phyloP scores from a whole-genome alignment of 2,888 invertebrate genomes.

The Bembecia ichneumoniformis region DNA sequence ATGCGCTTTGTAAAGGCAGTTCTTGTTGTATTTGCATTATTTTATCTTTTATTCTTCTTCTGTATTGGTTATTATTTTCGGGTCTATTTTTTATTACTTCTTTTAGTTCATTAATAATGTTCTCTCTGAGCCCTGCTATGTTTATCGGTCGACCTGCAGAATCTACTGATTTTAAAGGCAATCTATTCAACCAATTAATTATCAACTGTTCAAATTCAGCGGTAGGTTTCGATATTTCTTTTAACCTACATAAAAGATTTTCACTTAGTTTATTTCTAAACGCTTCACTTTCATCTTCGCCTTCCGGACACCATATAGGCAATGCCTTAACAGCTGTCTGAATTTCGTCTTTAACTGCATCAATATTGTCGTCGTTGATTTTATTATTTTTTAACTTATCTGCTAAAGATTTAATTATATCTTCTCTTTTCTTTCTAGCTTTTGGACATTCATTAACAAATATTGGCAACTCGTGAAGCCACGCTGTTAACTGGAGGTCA shows the following conservation, averaged over 20 bases:
- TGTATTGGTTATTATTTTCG: constrained; percentile 11
- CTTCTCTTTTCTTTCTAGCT: constrained; percentile 17
- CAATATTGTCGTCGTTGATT: constrained; percentile 14
- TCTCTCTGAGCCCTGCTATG: constrained; percentile 9
- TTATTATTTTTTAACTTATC: constrained; percentile 15
- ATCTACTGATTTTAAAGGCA: constrained; percentile 12
- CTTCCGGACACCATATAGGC: constrained; percentile 31
- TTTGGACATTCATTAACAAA: constrained; percentile 16
- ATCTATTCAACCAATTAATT: constrained; percentile 13
- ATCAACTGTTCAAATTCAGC: constrained; percentile 15
- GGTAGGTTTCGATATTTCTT: constrained; percentile 8
- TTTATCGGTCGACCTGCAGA: constrained; percentile 3
- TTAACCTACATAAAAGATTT: constrained; percentile 15
- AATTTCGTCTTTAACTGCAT: constrained; percentile 17
- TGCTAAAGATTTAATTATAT: constrained; percentile 15
- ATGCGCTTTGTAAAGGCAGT: not conserved
- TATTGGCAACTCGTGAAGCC: constrained; percentile 29
- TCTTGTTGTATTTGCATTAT: not conserved
- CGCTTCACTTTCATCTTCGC: constrained; percentile 14
- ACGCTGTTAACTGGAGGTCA: constrained; percentile 18
- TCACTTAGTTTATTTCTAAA: constrained; percentile 22
- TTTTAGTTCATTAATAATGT: constrained; percentile 16
- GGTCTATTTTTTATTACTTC: constrained; percentile 11
- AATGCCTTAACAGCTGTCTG: constrained; percentile 18
- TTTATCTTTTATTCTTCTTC: constrained; percentile 15